Percentiles rank a stretch among this genome's conserved stretches.
phyloP scores from a whole-genome alignment of 2,113 vertebrate genomes.

The Pelmatolapia mariae region DNA sequence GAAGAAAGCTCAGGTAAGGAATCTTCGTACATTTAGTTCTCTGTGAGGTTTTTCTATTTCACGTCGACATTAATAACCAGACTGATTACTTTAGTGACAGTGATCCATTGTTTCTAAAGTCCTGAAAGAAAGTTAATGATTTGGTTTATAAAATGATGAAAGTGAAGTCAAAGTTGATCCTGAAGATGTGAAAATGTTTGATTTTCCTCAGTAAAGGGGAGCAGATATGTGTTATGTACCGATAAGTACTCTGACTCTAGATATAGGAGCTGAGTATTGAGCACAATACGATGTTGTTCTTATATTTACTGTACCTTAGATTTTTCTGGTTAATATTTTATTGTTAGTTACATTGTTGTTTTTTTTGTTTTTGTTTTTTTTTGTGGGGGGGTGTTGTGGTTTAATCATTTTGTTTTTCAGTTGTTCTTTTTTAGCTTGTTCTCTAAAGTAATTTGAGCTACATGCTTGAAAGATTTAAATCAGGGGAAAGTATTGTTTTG shows the following conservation, averaged over 20 bases:
- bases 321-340: no score
- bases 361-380: no score
- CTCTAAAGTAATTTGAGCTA: background rate
- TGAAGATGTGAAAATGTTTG: background rate
- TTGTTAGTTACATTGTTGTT: no score
- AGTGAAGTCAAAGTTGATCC: background rate
- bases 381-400: no score
- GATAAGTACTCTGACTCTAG: background rate
- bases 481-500: accelerated
- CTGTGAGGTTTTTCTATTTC: accelerated
- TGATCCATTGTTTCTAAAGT: background rate
- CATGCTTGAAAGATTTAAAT: background rate
- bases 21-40: accelerated
- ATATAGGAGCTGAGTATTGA: background rate
- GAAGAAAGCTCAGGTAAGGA: conserved; percentile 83
- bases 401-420: no score
- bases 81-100: background rate
- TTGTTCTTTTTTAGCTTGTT: background rate
- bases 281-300: background rate
- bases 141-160: background rate
- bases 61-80: background rate
- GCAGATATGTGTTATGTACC: background rate
- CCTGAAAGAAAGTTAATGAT: background rate
- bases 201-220: accelerated
- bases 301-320: background rate